Conservation (phyloP, 2,113 vertebrate species). For the Trachemys scripta region DNA sequence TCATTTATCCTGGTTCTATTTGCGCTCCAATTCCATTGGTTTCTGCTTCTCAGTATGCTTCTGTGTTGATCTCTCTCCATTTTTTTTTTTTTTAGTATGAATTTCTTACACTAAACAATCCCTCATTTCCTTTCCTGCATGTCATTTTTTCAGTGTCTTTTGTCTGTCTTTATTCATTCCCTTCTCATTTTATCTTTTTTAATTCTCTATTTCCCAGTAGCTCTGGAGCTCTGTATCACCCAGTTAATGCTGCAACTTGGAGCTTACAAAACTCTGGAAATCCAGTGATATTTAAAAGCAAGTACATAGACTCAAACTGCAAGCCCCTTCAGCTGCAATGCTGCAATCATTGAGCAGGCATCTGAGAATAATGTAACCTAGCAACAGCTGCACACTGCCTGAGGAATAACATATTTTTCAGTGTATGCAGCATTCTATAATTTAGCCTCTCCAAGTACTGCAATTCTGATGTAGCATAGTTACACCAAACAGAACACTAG, state of each 20-base stretch:
- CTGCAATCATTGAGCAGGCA: conserved; percentile 62
- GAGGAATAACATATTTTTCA: conserved; percentile 19
- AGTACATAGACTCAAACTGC: background rate
- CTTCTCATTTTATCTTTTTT: background rate
- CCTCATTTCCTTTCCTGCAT: background rate
- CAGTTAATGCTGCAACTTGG: fast-evolving
- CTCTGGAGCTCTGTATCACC: fast-evolving
- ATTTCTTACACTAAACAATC: fast-evolving
- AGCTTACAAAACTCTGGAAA: background rate
- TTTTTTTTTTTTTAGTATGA: background rate
- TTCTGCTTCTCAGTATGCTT: conserved; percentile 9
- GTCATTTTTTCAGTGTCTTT: background rate
- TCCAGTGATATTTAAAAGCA: background rate
- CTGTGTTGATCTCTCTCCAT: background rate
- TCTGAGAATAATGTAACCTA: conserved; percentile 64
- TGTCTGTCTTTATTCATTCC: background rate
- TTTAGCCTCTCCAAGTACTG: background rate
- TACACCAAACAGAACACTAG: background rate
- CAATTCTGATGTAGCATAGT: background rate
- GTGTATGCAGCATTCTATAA: conserved; percentile 53
- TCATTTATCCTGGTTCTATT: background rate
- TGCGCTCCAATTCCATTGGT: background rate
- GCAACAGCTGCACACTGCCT: conserved; percentile 62
- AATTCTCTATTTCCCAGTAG: background rate
- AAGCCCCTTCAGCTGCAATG: conserved; percentile 38